A percentile compares a stretch with the other conserved stretches of the same genome.
phyloP scores from a whole-genome alignment of 2,797 vertebrate genomes.

The Peromyscus attwateri region DNA sequence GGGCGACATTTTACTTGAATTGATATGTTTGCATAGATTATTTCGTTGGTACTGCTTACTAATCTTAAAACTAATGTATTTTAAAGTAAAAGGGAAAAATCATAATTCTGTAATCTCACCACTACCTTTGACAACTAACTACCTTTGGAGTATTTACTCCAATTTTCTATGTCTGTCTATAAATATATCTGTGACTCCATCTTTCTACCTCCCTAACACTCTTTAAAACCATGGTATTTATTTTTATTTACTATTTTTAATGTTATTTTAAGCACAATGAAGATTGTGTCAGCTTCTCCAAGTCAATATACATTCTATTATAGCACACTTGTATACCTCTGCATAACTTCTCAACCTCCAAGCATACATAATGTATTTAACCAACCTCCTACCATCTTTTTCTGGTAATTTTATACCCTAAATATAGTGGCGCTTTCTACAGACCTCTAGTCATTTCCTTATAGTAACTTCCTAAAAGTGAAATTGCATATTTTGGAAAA shows the following conservation, averaged over 20 bases:
- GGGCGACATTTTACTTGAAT: slow-evolving; percentile 33
- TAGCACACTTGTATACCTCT: slow-evolving; percentile 23
- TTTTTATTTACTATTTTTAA: neutral
- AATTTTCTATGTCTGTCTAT: neutral
- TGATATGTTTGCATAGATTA: slow-evolving; percentile 28
- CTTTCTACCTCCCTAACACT: neutral
- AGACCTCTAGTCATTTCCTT: slow-evolving; percentile 51
- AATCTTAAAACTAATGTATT: slow-evolving; percentile 62
- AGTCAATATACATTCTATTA: slow-evolving; percentile 54
- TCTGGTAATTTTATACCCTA: slow-evolving; percentile 7
- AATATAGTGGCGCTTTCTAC: slow-evolving; percentile 3
- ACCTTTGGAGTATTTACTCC: slow-evolving; percentile 26
- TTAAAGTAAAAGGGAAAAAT: neutral
- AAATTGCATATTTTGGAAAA: neutral
- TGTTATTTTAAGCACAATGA: neutral
- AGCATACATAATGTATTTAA: slow-evolving; percentile 45
- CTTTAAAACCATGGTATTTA: slow-evolving; percentile 10
- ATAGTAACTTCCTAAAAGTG: slow-evolving; percentile 25
- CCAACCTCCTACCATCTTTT: slow-evolving; percentile 1
- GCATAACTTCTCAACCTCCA: slow-evolving; percentile 36
- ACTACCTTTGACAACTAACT: neutral
- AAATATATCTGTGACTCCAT: neutral
- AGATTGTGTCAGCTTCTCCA: slow-evolving; percentile 49
- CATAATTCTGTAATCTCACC: neutral
- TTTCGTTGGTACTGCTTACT: slow-evolving; percentile 22